phyloP scores from a whole-genome alignment of 2,888 invertebrate genomes.

The Altica lythri region DNA sequence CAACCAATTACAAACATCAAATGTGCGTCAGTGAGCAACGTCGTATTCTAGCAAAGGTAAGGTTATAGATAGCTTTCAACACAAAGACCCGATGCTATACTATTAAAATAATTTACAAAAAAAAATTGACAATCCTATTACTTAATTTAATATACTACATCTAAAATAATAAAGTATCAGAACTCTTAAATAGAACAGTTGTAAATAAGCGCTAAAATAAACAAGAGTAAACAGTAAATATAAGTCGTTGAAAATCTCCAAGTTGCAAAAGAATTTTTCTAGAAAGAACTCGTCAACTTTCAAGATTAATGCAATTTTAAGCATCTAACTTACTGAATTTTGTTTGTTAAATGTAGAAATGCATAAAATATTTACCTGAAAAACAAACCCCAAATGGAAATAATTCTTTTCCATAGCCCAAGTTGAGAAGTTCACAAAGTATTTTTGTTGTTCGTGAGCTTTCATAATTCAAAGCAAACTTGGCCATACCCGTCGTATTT shows the following conservation, averaged over 20 bases:
- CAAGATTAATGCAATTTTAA: conserved; percentile 25
- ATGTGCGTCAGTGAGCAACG: too few relatives aligned
- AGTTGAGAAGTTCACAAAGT: conserved; percentile 15
- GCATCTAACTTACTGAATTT: conserved; percentile 20
- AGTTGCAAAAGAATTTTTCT: conserved; percentile 2
- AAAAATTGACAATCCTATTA: too few relatives aligned
- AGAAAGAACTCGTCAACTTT: conserved; percentile 21
- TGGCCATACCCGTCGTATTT: conserved; percentile 19
- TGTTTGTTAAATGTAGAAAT: conserved; percentile 22
- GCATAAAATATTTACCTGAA: conserved; percentile 27
- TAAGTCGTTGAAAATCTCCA: conserved; percentile 9
- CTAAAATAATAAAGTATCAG: too few relatives aligned
- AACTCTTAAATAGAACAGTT: conserved; percentile 1
- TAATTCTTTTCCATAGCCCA: conserved; percentile 16
- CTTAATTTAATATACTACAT: too few relatives aligned
- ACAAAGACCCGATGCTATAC: too few relatives aligned
- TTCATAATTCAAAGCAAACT: conserved; percentile 27
- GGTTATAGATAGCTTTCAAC: too few relatives aligned
- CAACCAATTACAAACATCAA: too few relatives aligned
- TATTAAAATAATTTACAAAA: too few relatives aligned
- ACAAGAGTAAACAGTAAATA: conserved; percentile 10
- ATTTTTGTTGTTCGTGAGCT: conserved; percentile 27
- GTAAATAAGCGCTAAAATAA: conserved; percentile 6
- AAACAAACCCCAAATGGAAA: conserved; percentile 26
- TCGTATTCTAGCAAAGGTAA: too few relatives aligned